These are phyloP conservation scores for Camelus bactrianus DNA, from an alignment of 2,113 vertebrate genomes.

Conservation along the genomic window DNA sequence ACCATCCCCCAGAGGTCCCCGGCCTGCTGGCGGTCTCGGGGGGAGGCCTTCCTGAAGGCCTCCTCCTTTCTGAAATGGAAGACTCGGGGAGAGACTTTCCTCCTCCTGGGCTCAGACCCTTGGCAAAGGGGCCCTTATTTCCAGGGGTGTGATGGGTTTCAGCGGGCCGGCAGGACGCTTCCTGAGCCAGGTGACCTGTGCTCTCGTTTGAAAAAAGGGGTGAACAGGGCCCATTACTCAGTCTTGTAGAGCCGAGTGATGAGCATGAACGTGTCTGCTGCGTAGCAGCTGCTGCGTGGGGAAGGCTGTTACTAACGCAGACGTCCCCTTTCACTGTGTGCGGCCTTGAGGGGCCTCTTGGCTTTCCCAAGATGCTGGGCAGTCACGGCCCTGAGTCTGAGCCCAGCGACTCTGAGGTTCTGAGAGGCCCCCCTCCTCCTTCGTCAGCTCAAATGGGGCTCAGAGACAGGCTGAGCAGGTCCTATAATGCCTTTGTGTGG, in stretches of 20 bases:
- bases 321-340: background rate
- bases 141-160: background rate
- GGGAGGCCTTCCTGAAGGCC: rapidly evolving
- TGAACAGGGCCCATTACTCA: background rate
- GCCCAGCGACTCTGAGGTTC: background rate
- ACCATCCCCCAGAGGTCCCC: too few relatives aligned
- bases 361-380: background rate
- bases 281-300: rapidly evolving
- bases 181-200: rapidly evolving
- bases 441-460: background rate
- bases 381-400: background rate
- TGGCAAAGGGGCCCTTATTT: background rate
- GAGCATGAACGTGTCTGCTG: background rate
- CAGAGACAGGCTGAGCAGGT: background rate
- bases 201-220: background rate
- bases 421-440: background rate
- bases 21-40: background rate
- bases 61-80: background rate
- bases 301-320: background rate
- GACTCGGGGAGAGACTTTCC: background rate
- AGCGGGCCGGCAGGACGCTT: background rate
- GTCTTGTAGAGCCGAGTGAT: background rate
- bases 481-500: background rate
- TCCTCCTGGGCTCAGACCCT: background rate
- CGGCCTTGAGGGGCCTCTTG: background rate